Percentiles rank a stretch among this genome's conserved stretches.
These are phyloP conservation scores for Norana najaformis DNA, from an alignment of 2,888 invertebrate species.

Conservation along the genomic window DNA sequence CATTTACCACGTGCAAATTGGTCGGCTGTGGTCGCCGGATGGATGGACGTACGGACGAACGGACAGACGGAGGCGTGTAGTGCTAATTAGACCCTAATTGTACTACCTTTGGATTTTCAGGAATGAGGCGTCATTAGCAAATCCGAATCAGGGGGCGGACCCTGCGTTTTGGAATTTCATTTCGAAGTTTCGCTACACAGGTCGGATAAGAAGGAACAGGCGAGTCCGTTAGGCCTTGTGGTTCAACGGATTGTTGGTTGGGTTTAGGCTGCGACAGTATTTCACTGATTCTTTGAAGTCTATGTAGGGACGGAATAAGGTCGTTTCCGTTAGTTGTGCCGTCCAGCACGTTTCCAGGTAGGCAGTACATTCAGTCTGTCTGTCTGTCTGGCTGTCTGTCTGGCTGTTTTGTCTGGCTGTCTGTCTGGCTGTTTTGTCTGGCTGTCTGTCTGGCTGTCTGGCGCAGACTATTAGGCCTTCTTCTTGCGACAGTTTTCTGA, in stretches of 20 bases:
- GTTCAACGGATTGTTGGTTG: neutral
- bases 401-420: neutral
- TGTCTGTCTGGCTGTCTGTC: neutral
- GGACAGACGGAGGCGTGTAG: neutral
- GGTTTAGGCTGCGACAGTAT: neutral
- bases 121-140: neutral
- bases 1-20: conserved; percentile 13
- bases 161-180: neutral
- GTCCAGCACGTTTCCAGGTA: neutral
- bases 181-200: neutral
- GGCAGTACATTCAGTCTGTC: neutral
- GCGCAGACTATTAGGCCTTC: too few species aligned
- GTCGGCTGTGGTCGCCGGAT: neutral
- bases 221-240: neutral
- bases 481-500: too few species aligned
- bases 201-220: neutral
- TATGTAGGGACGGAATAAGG: neutral
- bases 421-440: neutral
- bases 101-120: neutral
- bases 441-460: neutral
- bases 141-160: neutral
- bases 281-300: neutral
- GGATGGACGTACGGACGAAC: too few species aligned
- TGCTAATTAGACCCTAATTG: neutral
- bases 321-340: neutral